A percentile compares a stretch with the other conserved stretches of the same genome.
These are phyloP conservation scores for Drosophila ustulata DNA, from an alignment of 2,888 invertebrate species.

Conservation along the genomic window DNA sequence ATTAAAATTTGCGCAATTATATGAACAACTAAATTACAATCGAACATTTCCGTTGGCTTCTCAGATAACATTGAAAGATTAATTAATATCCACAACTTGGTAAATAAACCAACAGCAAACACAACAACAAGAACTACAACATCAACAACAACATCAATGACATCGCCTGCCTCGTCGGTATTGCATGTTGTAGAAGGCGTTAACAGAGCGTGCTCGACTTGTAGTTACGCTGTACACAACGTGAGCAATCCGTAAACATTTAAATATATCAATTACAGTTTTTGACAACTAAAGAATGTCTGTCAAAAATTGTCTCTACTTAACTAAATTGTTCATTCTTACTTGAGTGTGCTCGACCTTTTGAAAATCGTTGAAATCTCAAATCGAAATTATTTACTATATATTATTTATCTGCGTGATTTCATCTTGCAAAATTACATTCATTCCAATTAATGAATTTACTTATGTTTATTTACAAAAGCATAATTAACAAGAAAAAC, in stretches of 20 bases:
- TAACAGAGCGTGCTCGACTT: background rate
- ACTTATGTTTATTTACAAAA: too few relatives aligned
- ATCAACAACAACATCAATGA: constrained; percentile 29
- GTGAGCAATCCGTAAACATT: background rate
- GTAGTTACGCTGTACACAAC: background rate
- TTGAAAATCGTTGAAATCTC: too few relatives aligned
- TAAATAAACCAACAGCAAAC: constrained; percentile 30
- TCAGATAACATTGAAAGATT: constrained; percentile 70
- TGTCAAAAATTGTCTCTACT: too few relatives aligned
- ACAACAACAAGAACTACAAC: constrained; percentile 28
- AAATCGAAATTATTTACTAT: too few relatives aligned
- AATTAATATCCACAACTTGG: constrained; percentile 38
- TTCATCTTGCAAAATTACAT: too few relatives aligned
- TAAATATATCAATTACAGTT: too few relatives aligned
- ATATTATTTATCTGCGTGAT: too few relatives aligned
- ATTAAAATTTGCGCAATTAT: constrained; percentile 28
- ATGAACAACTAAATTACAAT: constrained; percentile 36
- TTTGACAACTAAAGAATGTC: too few relatives aligned
- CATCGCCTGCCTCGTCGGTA: constrained; percentile 44
- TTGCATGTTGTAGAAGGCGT: constrained; percentile 72
- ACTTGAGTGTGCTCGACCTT: background rate
- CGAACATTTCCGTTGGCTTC: constrained; percentile 64
- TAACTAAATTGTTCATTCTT: background rate
- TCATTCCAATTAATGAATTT: too few relatives aligned
- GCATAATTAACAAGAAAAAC: too few relatives aligned